A percentile compares a stretch with the other conserved stretches of the same genome.
These are phyloP conservation scores for Orestias chungarensis DNA, from an alignment of 2,797 vertebrate genomes.

Conservation along the genomic window DNA sequence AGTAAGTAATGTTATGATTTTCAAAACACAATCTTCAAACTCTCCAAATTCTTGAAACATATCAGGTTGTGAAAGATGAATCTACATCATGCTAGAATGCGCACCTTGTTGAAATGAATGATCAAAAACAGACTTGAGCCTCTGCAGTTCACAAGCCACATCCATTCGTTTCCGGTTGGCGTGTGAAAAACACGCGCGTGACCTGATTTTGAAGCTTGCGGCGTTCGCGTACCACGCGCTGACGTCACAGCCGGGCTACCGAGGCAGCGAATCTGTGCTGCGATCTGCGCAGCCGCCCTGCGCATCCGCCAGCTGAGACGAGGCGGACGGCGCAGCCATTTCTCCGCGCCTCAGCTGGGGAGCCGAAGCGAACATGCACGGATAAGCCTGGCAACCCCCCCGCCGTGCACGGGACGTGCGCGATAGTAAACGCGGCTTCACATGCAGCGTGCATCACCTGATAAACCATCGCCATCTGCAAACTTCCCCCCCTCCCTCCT, in stretches of 20 bases:
- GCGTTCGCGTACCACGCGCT: constrained; percentile 10
- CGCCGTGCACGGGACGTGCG: constrained; percentile 6
- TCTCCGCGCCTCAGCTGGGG: constrained; percentile 33
- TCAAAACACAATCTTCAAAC: background rate
- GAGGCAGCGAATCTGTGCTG: constrained; percentile 67
- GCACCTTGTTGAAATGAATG: background rate
- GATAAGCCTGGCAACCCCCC: background rate
- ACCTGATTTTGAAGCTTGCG: background rate
- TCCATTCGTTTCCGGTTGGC: background rate
- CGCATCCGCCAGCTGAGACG: constrained; percentile 71
- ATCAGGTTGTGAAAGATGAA: no score
- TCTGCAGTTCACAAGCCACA: no score
- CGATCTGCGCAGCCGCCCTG: constrained; percentile 81
- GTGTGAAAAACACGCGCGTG: background rate
- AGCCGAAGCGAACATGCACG: constrained; percentile 20
- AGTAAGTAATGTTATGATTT: no score
- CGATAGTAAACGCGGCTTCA: constrained; percentile 6
- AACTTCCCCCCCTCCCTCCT: constrained; percentile 67
- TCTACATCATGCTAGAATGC: background rate
- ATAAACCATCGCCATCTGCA: constrained; percentile 33
- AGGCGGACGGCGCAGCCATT: constrained; percentile 78
- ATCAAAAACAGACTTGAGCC: no score
- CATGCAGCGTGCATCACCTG: constrained; percentile 23
- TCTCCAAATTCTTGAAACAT: background rate
- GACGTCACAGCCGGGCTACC: constrained; percentile 66